Evolutionary conservation across 1,140 invertebrate genomes (phyloP).

Genomic region (Atopsyche davidsoni): DNA sequence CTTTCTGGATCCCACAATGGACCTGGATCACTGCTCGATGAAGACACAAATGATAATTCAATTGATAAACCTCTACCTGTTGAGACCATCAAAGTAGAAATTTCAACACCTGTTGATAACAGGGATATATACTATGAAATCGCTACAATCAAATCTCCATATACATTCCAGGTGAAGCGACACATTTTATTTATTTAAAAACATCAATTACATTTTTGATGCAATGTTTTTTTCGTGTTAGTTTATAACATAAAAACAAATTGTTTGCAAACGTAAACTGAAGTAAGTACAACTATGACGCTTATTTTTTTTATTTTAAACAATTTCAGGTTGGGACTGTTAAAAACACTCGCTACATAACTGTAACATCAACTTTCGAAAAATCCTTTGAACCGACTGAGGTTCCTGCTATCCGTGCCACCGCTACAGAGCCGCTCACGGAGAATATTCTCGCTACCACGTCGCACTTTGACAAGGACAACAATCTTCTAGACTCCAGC

Average conservation of each 20-base stretch:
- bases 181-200: background rate
- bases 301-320: slow-evolving; percentile 2
- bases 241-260: slow-evolving; percentile 4
- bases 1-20: slow-evolving; percentile 61
- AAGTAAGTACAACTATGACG: background rate
- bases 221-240: too few relatives aligned
- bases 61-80: slow-evolving; percentile 57
- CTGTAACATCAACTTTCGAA: slow-evolving; percentile 74
- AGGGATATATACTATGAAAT: slow-evolving; percentile 80
- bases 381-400: slow-evolving; percentile 63
- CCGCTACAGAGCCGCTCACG: slow-evolving; percentile 66
- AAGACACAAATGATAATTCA: slow-evolving; percentile 54
- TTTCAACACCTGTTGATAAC: slow-evolving; percentile 77
- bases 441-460: slow-evolving; percentile 81
- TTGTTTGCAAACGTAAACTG: background rate
- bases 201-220: background rate
- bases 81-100: slow-evolving; percentile 78
- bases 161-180: slow-evolving; percentile 76
- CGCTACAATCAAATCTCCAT: slow-evolving; percentile 82
- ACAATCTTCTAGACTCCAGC: slow-evolving; percentile 64
- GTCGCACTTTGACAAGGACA: slow-evolving; percentile 64
- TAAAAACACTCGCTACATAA: slow-evolving; percentile 80
- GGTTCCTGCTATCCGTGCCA: slow-evolving; percentile 49
- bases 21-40: slow-evolving; percentile 52
- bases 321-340: slow-evolving; percentile 70